Evolutionary conservation across 2,113 vertebrate species (phyloP).

Genomic region (Neolamprologus caudopunctatus): DNA sequence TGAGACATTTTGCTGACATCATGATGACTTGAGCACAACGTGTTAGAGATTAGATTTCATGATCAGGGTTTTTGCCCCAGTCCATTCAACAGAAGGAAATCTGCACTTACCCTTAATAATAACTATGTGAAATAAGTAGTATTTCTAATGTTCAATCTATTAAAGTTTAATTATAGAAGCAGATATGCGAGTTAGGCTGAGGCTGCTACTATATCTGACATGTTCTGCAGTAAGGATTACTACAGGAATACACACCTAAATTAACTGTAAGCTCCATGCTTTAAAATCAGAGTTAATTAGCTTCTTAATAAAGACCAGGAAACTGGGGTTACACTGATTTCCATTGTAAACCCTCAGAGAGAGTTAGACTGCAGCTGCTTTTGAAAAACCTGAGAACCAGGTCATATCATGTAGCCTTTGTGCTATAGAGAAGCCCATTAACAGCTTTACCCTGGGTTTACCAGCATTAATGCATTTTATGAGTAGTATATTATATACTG

Average conservation of each 20-base stretch:
- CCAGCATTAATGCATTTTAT: background rate
- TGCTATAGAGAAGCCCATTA: background rate
- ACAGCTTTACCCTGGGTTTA: conserved; percentile 5
- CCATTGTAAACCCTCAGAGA: background rate
- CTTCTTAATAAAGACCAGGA: background rate
- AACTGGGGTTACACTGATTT: background rate
- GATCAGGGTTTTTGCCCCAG: background rate
- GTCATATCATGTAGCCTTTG: background rate
- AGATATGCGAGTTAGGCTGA: background rate
- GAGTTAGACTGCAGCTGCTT: background rate
- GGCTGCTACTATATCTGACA: background rate
- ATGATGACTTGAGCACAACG: background rate
- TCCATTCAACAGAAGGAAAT: background rate
- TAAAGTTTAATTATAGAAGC: background rate
- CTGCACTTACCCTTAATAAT: background rate
- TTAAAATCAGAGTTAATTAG: background rate
- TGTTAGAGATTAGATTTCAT: background rate
- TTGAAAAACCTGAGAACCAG: background rate
- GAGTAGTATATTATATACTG: background rate
- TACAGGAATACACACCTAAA: background rate
- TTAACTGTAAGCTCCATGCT: background rate
- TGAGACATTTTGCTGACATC: background rate
- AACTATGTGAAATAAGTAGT: background rate
- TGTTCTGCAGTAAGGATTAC: background rate
- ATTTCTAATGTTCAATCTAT: background rate